These are phyloP conservation scores for Channa maculata DNA, from an alignment of 2,113 vertebrate genomes.

Conservation along the genomic window DNA sequence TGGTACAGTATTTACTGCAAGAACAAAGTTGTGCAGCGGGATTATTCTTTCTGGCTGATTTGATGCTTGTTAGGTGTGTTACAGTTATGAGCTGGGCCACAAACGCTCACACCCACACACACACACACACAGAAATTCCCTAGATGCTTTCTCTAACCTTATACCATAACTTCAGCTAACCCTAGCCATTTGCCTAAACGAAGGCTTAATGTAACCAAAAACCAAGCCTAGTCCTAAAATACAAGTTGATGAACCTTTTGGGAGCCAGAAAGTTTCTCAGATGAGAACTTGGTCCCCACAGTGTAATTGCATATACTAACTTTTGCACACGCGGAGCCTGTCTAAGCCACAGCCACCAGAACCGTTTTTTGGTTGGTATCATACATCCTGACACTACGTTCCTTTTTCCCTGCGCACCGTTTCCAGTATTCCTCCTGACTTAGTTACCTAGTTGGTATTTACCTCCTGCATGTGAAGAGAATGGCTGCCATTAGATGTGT, in stretches of 20 bases:
- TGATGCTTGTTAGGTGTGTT: not conserved
- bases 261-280: too few relatives aligned
- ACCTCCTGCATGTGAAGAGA: conserved; percentile 16
- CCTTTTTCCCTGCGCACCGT: not conserved
- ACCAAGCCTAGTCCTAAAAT: not conserved
- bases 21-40: conserved; percentile 13
- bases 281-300: too few relatives aligned
- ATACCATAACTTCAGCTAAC: not conserved
- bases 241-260: too few relatives aligned
- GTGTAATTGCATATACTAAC: too few relatives aligned
- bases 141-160: not conserved
- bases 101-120: too few relatives aligned
- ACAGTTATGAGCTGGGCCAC: not conserved
- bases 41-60: conserved; percentile 3
- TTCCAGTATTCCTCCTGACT: not conserved
- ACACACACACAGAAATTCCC: not conserved
- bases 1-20: conserved; percentile 15
- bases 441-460: too few relatives aligned
- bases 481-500: conserved; percentile 20
- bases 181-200: not conserved
- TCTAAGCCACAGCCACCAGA: not conserved
- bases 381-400: too few relatives aligned
- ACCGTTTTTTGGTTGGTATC: not conserved
- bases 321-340: not conserved
- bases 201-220: not conserved